Evolutionary conservation across 2,797 vertebrate genomes (phyloP), one percentile per base, ranked within the genome.

Genomic region (Clarias platycephalus): DNA sequence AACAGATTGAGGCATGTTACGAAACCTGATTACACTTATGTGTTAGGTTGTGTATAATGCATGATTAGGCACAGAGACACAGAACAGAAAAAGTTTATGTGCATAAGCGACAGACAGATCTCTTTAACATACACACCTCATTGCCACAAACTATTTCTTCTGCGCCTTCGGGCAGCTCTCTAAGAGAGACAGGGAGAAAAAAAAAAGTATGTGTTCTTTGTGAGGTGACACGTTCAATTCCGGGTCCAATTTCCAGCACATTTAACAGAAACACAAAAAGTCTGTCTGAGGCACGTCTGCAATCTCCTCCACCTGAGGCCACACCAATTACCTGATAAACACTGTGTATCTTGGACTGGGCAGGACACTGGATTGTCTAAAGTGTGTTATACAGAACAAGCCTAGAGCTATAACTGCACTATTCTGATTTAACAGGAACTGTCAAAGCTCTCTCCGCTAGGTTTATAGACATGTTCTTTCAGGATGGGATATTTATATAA

Each of bases 131-230:
- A 84, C 84, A 76, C 77, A 90, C 89, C 87, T 89, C 44, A 84
- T 71, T 84, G 87, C 81, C 87, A 89, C 79, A 84, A 87, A 77
- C 44, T 64, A 85, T 82, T 34, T n/a, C 75, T 86, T 88, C 87
- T 84, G 88, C 89, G 75, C 79, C 81, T 57, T 80, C 80, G 60
- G 84, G 62, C 75, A 68, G 80, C 77, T 16, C 78, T 86, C 66
- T 87, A 88, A 89, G 70, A 79, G 60, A 66, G 63, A 80, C 44
- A 84, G 10, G 82, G 34, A 66, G 24, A 72, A 70, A 81, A 53
- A 75, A 57, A 81, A n/a, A 84, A n/a, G 40, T 83, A 86, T 88
- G 83, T 92, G 90, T 90, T 93, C 88, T 82, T 78, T 85, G 80
- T 93, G 95, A 88, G 63, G 66, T 86, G 75, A 83, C 82, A 84